These are phyloP conservation scores for Trichogramma dendrolimi DNA, from an alignment of 2,888 invertebrate species.

Conservation along the genomic window DNA sequence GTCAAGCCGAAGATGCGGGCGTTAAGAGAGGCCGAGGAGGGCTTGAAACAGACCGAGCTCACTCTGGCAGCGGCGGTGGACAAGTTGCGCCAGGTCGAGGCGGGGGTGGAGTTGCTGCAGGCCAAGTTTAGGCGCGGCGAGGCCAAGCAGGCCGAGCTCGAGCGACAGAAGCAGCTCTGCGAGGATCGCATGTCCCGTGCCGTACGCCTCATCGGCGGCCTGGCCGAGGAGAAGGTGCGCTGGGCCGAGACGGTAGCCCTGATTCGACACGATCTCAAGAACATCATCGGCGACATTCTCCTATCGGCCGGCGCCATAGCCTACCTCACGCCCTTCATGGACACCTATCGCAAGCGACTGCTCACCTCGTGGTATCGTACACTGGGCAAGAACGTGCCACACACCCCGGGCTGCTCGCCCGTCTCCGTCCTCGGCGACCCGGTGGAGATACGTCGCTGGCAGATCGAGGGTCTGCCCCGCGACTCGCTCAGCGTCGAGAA, in stretches of 20 bases:
- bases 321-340: conserved; percentile 76
- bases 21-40: conserved; percentile 66
- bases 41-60: conserved; percentile 65
- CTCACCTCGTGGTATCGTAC: conserved; percentile 58
- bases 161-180: conserved; percentile 72
- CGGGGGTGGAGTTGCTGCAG: conserved; percentile 72
- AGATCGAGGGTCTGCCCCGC: conserved; percentile 78
- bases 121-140: conserved; percentile 52
- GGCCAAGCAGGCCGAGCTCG: conserved; percentile 66
- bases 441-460: conserved; percentile 75
- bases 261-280: conserved; percentile 57
- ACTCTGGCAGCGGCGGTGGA: conserved; percentile 69
- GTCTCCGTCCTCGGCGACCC: conserved; percentile 70
- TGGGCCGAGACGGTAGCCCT: conserved; percentile 69
- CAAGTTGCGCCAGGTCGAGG: conserved; percentile 71
- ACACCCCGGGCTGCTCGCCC: conserved; percentile 65
- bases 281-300: conserved; percentile 69
- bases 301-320: conserved; percentile 69
- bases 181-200: conserved; percentile 75
- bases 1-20: conserved; percentile 88
- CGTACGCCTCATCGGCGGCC: conserved; percentile 63
- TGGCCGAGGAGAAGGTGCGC: conserved; percentile 66
- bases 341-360: conserved; percentile 60
- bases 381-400: conserved; percentile 59
- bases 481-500: conserved; percentile 85